Evolutionary conservation across 2,797 vertebrate species (phyloP), one percentile per base, ranked within the genome.

Genomic region (Falco cherrug): DNA sequence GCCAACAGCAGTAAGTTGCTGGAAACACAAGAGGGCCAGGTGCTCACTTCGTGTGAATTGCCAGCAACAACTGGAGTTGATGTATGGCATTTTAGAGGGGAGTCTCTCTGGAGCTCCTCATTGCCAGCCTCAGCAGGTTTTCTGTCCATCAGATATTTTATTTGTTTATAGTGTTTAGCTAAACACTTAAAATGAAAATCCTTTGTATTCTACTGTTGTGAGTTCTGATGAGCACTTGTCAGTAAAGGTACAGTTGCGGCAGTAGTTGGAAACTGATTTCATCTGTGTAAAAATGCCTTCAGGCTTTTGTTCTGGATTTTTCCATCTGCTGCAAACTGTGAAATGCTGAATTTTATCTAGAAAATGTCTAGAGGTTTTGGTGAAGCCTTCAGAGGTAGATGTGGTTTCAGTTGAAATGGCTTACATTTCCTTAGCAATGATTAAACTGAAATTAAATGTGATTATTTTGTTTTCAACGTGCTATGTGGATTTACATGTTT

Each of bases 401-500:
- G 56, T 84, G 35, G 16, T 90, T 87, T 93, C 15, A 31, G 90
- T 91, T 85, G 74, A 83, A 93, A 50, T 92, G 41, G 83, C 50
- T 93, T 37, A 28, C 25, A 11, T 92, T 80, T 92, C 17, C 20
- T 41, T 93, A 64, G 29, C 78, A 79, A 70, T 76, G 53, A 53
- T 71, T 84, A 91, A 92, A 81, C 16, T 85, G 56, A 96, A 96
- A 90, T 68, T 51, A 57, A 80, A 74, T 56, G 53, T 50, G n/a
- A 22, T 60, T 81, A 53, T 80, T 91, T 78, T 71, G 84, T 95
- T 91, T 93, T 89, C 75, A 65, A 51, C 6, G 4, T 60, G 37
- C 41, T 18, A 16, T 65, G 59, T 77, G 87, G 61, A 35, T 82
- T 87, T 84, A 25, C 63, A 15, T 79, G 73, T 96, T 93, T 94